Percentiles rank a stretch among this genome's conserved stretches.
Evolutionary conservation across 2,888 invertebrate genomes (phyloP).

Genomic region (Atherix ibis): DNA sequence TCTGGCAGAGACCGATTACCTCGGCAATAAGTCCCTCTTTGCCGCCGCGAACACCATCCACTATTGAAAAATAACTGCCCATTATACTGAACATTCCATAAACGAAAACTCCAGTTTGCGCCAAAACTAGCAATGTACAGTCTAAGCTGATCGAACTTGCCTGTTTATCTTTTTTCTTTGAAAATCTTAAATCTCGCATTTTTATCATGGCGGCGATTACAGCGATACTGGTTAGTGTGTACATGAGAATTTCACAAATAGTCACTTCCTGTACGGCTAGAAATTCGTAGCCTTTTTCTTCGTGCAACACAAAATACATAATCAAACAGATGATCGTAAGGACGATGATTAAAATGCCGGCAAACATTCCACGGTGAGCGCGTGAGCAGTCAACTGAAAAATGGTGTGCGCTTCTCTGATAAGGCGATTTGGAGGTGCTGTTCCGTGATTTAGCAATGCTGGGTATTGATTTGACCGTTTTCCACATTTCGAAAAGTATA

Average conservation of each 20-base stretch:
- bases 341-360: conserved; percentile 61
- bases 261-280: conserved; percentile 60
- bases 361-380: conserved; percentile 63
- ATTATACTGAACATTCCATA: conserved; percentile 79
- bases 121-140: conserved; percentile 66
- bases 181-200: conserved; percentile 49
- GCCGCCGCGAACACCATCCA: conserved; percentile 34
- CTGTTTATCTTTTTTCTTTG: conserved; percentile 32
- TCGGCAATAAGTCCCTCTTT: conserved; percentile 53
- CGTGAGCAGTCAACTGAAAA: conserved; percentile 73
- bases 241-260: conserved; percentile 57
- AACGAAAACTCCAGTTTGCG: conserved; percentile 76
- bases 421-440: conserved; percentile 25
- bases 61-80: conserved; percentile 34
- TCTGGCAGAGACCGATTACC: conserved; percentile 58
- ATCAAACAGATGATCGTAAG: conserved; percentile 73
- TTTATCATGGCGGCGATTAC: conserved; percentile 47
- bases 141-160: conserved; percentile 39
- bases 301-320: conserved; percentile 74
- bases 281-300: conserved; percentile 41
- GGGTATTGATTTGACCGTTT: conserved; percentile 49
- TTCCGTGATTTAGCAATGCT: conserved; percentile 35
- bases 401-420: conserved; percentile 37
- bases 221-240: conserved; percentile 48
- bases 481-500: conserved; percentile 82